Evolutionary conservation across 2,797 vertebrate species (phyloP), one percentile per base, ranked within the genome.

Genomic region (Eulemur albifrons): DNA sequence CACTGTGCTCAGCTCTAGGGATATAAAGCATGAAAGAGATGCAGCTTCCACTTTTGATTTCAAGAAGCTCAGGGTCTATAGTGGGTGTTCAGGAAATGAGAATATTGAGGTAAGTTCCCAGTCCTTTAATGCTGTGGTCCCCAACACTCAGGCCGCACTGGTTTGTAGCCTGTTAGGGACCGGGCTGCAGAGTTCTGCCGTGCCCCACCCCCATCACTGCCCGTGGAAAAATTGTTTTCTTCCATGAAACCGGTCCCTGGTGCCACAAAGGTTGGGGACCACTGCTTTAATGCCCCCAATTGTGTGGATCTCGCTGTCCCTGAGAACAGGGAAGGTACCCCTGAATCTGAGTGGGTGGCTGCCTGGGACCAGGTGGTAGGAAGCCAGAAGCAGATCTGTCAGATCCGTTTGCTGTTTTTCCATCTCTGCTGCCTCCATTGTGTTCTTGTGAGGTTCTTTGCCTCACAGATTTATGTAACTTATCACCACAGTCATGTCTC

Each of bases 401-500:
- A 15, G 38, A 21, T 5, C 0, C 12, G 2, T 23, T 83, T 40
- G 52, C 30, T 72, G n/a, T 83, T 79, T n/a, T 38, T 10, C 88
- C 38, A 52, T 85, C 83, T 90, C 11, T 54, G 57, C 65, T 70
- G 43, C 21, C 43, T 32, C 80, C 15, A 7, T 8, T n/a, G 69
- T 43, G 45, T 52, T 50, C 54, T 67, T 52, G 67, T 50, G 73
- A 77, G 87, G 48, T 61, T 70, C 70, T 73, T 59, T 45, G 52
- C 80, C 79, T 85, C 79, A 30, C n/a, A 43, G 75, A 95, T 95
- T 91, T 81, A 94, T 77, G 86, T 91, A 21, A 23, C 40, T 43
- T 97, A 94, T 88, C 90, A 81, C 94, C 84, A 59, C 43, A 95
- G 57, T 89, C 95, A 96, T 20, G 65, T 95, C 83, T 95, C 75